These are phyloP conservation scores for Dendrolimus pini DNA, from an alignment of 2,888 invertebrate genomes.

Conservation along the genomic window DNA sequence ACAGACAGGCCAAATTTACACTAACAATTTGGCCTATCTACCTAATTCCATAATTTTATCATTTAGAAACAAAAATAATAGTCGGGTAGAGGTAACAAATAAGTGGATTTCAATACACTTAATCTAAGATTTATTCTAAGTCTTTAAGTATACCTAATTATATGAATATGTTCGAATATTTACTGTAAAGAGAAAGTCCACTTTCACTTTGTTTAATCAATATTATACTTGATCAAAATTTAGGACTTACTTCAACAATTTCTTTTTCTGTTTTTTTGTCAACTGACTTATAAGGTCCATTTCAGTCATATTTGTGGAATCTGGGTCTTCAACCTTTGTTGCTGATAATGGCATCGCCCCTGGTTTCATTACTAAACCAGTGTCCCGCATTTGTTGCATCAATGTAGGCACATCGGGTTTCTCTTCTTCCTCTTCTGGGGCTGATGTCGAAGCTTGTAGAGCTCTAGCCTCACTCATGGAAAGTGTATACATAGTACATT, in stretches of 20 bases:
- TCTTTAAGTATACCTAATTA: too few relatives aligned
- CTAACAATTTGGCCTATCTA: too few relatives aligned
- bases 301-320: slow-evolving; percentile 78
- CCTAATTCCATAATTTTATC: too few relatives aligned
- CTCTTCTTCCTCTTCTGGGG: slow-evolving; percentile 82
- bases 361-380: slow-evolving; percentile 92
- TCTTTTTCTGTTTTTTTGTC: slow-evolving; percentile 92
- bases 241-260: slow-evolving; percentile 84
- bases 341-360: slow-evolving; percentile 78
- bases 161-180: too few relatives aligned
- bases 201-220: too few relatives aligned
- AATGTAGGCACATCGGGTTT: slow-evolving; percentile 79
- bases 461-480: slow-evolving; percentile 90
- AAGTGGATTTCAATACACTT: too few relatives aligned
- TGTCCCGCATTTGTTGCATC: slow-evolving; percentile 94
- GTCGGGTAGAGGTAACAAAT: too few relatives aligned
- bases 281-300: slow-evolving; percentile 89
- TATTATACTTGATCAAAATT: too few relatives aligned
- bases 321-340: slow-evolving; percentile 78
- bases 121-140: too few relatives aligned
- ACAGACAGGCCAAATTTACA: too few relatives aligned
- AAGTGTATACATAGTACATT: slow-evolving; percentile 94
- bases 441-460: slow-evolving; percentile 81
- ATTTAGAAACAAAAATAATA: too few relatives aligned
- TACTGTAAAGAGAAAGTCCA: too few relatives aligned